Evolutionary conservation across 2,113 vertebrate species (phyloP).

Genomic region (Crotalus helleri): DNA sequence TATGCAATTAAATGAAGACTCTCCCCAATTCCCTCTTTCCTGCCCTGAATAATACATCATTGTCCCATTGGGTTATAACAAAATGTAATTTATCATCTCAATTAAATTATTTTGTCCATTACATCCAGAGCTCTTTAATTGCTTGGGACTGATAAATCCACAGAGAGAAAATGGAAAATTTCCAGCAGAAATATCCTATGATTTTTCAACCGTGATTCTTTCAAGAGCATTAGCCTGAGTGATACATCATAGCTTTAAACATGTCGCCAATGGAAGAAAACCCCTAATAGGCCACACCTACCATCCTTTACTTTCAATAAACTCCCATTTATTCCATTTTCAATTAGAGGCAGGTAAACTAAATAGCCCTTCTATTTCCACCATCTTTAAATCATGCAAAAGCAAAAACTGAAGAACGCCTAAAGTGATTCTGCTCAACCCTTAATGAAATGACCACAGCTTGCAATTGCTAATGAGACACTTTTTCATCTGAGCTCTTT

Average conservation of each 20-base stretch:
- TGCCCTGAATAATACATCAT: background rate
- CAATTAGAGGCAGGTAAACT: background rate
- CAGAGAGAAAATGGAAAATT: background rate
- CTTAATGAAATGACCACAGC: background rate
- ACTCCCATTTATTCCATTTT: background rate
- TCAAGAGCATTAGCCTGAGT: background rate
- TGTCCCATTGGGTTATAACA: background rate
- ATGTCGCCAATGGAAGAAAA: background rate
- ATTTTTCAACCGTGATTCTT: background rate
- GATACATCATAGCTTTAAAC: background rate
- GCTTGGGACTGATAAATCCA: conserved; percentile 10
- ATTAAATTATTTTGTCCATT: conserved; percentile 16
- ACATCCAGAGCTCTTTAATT: conserved; percentile 9
- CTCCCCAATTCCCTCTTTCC: background rate
- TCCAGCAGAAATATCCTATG: background rate
- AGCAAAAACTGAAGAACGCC: background rate
- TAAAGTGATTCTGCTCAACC: background rate
- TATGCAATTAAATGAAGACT: background rate
- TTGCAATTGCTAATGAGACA: background rate
- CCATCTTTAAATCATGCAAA: background rate
- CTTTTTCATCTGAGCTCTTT: background rate
- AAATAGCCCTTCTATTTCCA: background rate
- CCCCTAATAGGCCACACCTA: background rate
- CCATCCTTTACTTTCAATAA: background rate
- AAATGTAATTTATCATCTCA: conserved; percentile 2